A percentile compares a stretch with the other conserved stretches of the same genome.
These are phyloP conservation scores for Oreochromis grahami DNA, from an alignment of 2,797 vertebrate genomes.

Conservation along the genomic window DNA sequence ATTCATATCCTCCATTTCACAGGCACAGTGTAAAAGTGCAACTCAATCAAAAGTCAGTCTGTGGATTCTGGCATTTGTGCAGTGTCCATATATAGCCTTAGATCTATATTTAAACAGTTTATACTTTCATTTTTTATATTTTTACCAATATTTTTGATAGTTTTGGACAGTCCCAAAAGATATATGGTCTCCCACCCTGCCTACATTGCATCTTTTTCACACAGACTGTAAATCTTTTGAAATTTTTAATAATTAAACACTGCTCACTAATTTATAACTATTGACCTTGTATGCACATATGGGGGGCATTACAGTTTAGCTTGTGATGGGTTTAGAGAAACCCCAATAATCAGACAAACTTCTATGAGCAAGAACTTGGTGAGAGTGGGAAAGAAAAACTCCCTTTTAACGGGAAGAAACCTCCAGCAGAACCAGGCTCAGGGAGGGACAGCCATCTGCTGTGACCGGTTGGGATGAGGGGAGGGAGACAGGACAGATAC, in stretches of 20 bases:
- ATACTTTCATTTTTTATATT: background rate
- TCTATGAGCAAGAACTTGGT: background rate
- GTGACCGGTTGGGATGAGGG: fast-evolving
- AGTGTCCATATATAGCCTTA: background rate
- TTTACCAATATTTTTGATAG: background rate
- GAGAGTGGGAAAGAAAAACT: background rate
- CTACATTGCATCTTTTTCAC: background rate
- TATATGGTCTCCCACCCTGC: background rate
- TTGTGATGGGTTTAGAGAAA: background rate
- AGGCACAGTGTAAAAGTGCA: background rate
- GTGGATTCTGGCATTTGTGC: background rate
- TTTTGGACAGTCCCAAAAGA: background rate
- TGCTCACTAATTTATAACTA: background rate
- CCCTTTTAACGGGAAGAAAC: background rate
- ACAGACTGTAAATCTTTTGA: background rate
- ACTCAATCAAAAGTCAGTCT: background rate
- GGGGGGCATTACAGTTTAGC: fast-evolving
- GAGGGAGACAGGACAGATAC: fast-evolving
- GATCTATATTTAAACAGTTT: background rate
- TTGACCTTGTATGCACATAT: background rate
- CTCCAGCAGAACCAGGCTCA: background rate
- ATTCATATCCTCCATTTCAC: background rate
- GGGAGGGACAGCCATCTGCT: background rate
- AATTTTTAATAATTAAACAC: background rate
- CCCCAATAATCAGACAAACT: background rate